Evolutionary conservation across 2,113 vertebrate species (phyloP).

Genomic region (Struthio camelus): DNA sequence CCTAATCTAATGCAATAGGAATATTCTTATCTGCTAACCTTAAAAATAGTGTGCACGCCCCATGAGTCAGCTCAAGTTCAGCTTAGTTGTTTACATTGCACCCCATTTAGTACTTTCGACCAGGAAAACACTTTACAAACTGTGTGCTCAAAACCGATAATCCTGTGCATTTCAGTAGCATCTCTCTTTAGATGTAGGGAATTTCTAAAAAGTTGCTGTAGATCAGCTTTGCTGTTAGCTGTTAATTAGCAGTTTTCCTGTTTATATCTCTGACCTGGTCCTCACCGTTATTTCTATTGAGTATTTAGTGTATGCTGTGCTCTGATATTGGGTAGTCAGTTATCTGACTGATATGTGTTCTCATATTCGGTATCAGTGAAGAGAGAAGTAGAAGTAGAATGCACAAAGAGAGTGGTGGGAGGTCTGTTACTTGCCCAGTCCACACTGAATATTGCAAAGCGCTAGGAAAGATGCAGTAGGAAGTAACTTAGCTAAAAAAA

Average conservation of each 20-base stretch:
- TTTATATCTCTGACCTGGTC: fast-evolving
- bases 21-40: background rate
- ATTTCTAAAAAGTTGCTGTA: background rate
- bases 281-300: fast-evolving
- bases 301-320: background rate
- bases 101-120: background rate
- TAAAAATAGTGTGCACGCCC: fast-evolving
- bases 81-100: background rate
- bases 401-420: background rate
- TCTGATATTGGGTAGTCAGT: fast-evolving
- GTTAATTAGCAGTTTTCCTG: background rate
- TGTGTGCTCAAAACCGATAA: fast-evolving
- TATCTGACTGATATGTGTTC: background rate
- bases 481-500: fast-evolving
- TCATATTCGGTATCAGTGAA: background rate
- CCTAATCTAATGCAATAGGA: background rate
- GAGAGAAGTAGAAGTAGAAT: background rate
- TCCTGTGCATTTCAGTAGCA: fast-evolving
- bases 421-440: fast-evolving
- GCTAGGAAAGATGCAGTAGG: background rate
- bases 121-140: background rate
- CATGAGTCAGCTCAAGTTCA: background rate
- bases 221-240: background rate
- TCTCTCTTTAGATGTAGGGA: background rate
- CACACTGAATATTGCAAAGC: fast-evolving